phyloP scores from a whole-genome alignment of 2,113 vertebrate species.

The Crotalus helleri region DNA sequence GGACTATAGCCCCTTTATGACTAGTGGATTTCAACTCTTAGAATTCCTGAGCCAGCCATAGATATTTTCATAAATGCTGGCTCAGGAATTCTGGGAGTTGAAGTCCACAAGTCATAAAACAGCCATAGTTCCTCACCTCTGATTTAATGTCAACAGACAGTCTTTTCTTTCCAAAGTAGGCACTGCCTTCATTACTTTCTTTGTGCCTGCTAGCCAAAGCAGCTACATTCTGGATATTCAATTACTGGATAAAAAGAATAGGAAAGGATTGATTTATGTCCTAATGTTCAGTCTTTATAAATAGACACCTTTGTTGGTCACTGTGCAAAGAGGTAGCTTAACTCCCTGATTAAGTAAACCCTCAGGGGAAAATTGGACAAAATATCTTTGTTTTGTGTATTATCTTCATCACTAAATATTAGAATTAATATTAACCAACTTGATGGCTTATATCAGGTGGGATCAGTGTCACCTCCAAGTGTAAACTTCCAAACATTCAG shows the following conservation, averaged over 20 bases:
- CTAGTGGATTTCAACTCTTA: not conserved
- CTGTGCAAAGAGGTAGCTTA: not conserved
- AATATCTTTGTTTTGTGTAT: not conserved
- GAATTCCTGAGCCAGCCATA: too few relatives aligned
- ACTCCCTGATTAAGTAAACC: not conserved
- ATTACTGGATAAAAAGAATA: not conserved
- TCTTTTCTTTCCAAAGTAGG: constrained; percentile 39
- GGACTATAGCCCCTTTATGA: not conserved
- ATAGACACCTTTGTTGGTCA: not conserved
- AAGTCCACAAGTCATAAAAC: not conserved
- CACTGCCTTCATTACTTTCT: not conserved
- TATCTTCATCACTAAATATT: not conserved
- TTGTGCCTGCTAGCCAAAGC: not conserved
- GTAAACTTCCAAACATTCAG: not conserved
- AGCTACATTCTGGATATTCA: not conserved
- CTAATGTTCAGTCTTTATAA: not conserved
- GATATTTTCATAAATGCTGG: too few relatives aligned
- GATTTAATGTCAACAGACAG: constrained; percentile 46
- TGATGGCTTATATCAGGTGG: not conserved
- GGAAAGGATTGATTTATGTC: not conserved
- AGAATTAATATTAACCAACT: not conserved
- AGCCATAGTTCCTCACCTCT: not conserved
- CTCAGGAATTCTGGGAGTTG: not conserved
- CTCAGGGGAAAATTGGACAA: not conserved
- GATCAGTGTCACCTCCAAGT: not conserved